phyloP scores from a whole-genome alignment of 2,888 invertebrate genomes.

The Junonia oenone region DNA sequence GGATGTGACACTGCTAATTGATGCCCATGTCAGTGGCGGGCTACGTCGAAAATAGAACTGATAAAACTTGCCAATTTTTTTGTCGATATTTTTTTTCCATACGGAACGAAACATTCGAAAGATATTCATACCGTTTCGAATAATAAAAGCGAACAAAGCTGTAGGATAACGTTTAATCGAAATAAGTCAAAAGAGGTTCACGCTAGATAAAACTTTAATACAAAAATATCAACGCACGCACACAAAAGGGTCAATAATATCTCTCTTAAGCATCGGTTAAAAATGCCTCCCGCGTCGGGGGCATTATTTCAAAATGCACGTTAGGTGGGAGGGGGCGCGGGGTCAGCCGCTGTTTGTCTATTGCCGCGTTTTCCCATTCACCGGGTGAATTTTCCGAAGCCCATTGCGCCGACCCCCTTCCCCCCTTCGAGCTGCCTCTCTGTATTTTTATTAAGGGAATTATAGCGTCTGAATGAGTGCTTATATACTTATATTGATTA shows the following conservation, averaged over 20 bases:
- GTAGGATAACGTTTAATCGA: background rate
- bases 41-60: conserved; percentile 12
- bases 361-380: conserved; percentile 77
- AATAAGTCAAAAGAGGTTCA: conserved; percentile 1
- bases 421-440: conserved; percentile 54
- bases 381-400: conserved; percentile 77
- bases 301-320: conserved; percentile 75
- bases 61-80: conserved; percentile 7
- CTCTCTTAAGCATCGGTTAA: conserved; percentile 35
- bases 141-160: background rate
- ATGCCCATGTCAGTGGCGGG: conserved; percentile 21
- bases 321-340: conserved; percentile 48
- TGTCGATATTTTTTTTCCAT: conserved; percentile 7
- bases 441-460: conserved; percentile 77
- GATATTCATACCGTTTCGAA: background rate
- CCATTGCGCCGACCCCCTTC: conserved; percentile 62
- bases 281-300: conserved; percentile 44
- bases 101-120: background rate
- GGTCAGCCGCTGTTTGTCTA: conserved; percentile 73
- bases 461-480: conserved; percentile 69
- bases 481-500: conserved; percentile 74
- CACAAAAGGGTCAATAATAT: conserved; percentile 32
- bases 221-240: conserved; percentile 4
- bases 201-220: conserved; percentile 2
- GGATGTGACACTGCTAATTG: conserved; percentile 29